Base-by-base conservation (phyloP, 1,140 invertebrate species). In the Drosophila pruinosa region DNA sequence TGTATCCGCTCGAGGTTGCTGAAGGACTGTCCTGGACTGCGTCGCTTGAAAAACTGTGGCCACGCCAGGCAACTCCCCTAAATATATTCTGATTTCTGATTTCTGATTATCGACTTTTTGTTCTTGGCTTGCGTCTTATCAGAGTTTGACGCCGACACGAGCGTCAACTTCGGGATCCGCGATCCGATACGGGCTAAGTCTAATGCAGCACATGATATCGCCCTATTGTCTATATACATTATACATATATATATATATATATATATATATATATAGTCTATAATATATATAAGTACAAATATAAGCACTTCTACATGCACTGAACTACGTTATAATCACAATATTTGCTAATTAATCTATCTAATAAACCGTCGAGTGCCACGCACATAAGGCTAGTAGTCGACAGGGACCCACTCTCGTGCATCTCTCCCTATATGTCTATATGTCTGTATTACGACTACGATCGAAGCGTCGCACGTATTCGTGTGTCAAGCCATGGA, bases 31-130 rank as follows among this genome's bases (percentile, higher is more conserved):
- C 22, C 31, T 64, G 48, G 50, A 4, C 39, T 41, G 58, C 15
- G 68, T 53, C 56, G 53, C 63, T 47, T 62, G 68, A 62, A 63
- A 81, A 81, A 81, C 78, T 81, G 78, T 73, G 53, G 21, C 58
- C 68, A 34, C 22, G 69, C 69, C 57, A 41, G 47, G 50, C 41
- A 43, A 57, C 73, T 77, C 62, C 58, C 57, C 76, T 81, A 81
- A 80, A 81, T 81, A 81, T 81, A 81, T 63, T 75, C 67, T 12
- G 64, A 41, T 52, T 52, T 41, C 26, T 28, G 26, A 28, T 28
- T 28, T 74, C 65, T n/a, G 63, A 39, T 50, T 50, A 50, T 58
- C 63, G 43, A 57, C 28, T 57, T 47, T 67, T 34, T 41, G 10
- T 38, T 14, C 10, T 15, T n/a, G n/a, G 54, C 26, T 28, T 28